Evolutionary conservation across 2,888 invertebrate species (phyloP).

Genomic region (Elgonia sp.): DNA sequence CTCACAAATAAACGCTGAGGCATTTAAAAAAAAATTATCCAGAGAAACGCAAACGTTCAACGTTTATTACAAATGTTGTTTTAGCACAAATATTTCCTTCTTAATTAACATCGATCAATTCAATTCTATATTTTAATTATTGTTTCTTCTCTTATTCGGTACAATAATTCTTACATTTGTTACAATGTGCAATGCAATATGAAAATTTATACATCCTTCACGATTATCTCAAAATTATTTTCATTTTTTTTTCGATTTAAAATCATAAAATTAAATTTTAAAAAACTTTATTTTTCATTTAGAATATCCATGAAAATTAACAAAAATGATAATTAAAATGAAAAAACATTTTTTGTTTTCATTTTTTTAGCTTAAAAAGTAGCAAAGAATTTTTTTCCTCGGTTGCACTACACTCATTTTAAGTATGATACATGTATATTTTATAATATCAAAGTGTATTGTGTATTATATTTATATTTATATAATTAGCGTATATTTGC

Average conservation of each 20-base stretch:
- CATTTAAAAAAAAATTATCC: neutral
- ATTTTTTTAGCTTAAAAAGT: too few species aligned
- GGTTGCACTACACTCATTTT: too few species aligned
- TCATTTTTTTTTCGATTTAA: too few species aligned
- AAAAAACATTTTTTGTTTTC: too few species aligned
- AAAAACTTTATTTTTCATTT: too few species aligned
- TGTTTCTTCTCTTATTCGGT: constrained; percentile 21
- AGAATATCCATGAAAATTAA: too few species aligned
- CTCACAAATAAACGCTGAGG: neutral
- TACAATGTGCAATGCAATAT: constrained; percentile 14
- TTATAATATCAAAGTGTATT: too few species aligned
- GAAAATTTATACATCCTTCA: constrained; percentile 8
- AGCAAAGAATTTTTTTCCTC: too few species aligned
- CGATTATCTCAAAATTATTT: neutral
- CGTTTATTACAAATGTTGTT: constrained; percentile 26
- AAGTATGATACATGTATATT: too few species aligned
- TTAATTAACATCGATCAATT: constrained; percentile 25
- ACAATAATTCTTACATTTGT: constrained; percentile 12
- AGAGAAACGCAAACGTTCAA: constrained; percentile 34
- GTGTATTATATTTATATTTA: too few species aligned
- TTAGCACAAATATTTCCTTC: neutral
- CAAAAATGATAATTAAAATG: too few species aligned
- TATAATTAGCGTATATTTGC: constrained; percentile 36
- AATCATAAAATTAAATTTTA: too few species aligned
- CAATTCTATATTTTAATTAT: constrained; percentile 34